These are phyloP conservation scores for Venusia cambrica DNA, from an alignment of 2,888 invertebrate genomes.

Conservation along the genomic window DNA sequence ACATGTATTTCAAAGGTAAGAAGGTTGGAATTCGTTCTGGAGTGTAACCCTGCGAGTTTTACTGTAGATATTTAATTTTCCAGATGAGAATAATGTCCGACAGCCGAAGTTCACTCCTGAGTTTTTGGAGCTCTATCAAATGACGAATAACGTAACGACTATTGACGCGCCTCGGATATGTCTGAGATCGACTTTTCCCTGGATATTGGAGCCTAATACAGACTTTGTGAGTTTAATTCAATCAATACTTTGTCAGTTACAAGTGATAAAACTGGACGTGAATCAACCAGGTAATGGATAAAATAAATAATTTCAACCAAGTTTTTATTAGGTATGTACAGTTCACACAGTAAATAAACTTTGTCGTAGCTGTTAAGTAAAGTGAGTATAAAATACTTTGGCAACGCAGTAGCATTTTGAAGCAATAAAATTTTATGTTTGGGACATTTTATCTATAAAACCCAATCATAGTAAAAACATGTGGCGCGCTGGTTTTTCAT, in stretches of 20 bases:
- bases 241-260: too few relatives aligned
- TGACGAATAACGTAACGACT: conserved; percentile 64
- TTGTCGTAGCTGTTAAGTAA: neutral
- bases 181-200: conserved; percentile 65
- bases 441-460: conserved; percentile 18
- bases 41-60: conserved; percentile 8
- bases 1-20: conserved; percentile 69
- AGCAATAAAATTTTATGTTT: conserved; percentile 14
- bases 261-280: too few relatives aligned
- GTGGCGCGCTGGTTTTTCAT: conserved; percentile 8
- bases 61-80: conserved; percentile 32
- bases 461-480: conserved; percentile 13
- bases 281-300: too few relatives aligned
- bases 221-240: conserved; percentile 53
- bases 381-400: conserved; percentile 1
- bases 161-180: conserved; percentile 63
- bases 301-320: too few relatives aligned
- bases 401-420: conserved; percentile 13
- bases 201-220: conserved; percentile 73
- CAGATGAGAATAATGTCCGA: conserved; percentile 63
- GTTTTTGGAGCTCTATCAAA: conserved; percentile 60
- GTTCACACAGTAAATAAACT: conserved; percentile 3
- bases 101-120: conserved; percentile 62
- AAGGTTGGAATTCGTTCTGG: conserved; percentile 24
- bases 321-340: conserved; percentile 3